These are phyloP conservation scores for Coregonus sp. DNA, from an alignment of 2,797 vertebrate genomes.

Conservation along the genomic window DNA sequence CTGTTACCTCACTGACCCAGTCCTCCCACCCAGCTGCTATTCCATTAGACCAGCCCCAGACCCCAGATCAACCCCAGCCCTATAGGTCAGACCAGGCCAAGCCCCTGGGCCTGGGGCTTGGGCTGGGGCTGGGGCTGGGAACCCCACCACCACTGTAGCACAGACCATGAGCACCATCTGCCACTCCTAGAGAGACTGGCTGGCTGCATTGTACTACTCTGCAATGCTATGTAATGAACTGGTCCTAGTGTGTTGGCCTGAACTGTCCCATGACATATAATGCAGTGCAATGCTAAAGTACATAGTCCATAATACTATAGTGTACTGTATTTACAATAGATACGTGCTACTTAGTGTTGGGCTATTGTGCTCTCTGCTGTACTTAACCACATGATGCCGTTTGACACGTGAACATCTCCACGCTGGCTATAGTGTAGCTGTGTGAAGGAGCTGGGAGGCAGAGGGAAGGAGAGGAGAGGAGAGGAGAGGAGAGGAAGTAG, in stretches of 20 bases:
- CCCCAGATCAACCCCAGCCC: too few relatives aligned
- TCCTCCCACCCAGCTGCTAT: constrained; percentile 25
- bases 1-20: constrained; percentile 39
- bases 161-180: background rate
- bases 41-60: background rate
- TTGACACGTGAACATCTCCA: background rate
- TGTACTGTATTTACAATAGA: constrained; percentile 29
- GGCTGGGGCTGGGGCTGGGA: background rate
- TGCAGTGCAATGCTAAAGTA: constrained; percentile 11
- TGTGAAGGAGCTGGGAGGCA: too few relatives aligned
- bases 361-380: constrained; percentile 9
- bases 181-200: background rate
- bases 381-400: background rate
- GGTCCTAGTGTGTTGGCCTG: constrained; percentile 25
- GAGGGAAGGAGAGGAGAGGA: background rate
- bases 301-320: background rate
- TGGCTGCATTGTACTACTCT: background rate
- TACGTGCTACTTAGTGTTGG: constrained; percentile 36
- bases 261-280: constrained; percentile 41
- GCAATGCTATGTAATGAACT: background rate
- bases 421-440: background rate
- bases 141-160: background rate
- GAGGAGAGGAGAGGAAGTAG: too few relatives aligned
- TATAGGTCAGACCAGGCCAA: background rate
- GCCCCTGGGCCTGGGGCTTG: too few relatives aligned